Evolutionary conservation across 1,140 invertebrate genomes (phyloP).

Genomic region (Reticulitermes speratus): DNA sequence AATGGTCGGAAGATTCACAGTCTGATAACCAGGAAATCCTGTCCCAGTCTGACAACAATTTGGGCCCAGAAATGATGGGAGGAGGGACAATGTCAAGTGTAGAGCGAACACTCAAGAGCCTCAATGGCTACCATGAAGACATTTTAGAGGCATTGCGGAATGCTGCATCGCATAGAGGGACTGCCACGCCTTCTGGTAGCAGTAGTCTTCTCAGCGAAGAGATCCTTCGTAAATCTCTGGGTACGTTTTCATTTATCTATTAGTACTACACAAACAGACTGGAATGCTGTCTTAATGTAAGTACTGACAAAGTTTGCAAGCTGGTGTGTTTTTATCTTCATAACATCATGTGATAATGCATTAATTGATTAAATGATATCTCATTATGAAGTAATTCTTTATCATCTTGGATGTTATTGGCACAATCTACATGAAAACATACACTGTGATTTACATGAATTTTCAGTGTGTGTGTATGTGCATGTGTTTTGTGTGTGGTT

Average conservation of each 20-base stretch:
- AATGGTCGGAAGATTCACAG: slow-evolving; percentile 68
- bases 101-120: slow-evolving; percentile 76
- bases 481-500: too few species aligned
- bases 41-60: slow-evolving; percentile 64
- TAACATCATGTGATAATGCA: too few species aligned
- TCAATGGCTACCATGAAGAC: slow-evolving; percentile 91
- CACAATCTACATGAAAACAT: too few species aligned
- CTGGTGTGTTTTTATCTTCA: too few species aligned
- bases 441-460: too few species aligned
- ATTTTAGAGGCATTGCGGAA: slow-evolving; percentile 83
- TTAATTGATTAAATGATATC: too few species aligned
- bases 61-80: slow-evolving; percentile 42
- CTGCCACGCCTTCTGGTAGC: slow-evolving; percentile 59
- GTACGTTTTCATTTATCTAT: slow-evolving; percentile 54
- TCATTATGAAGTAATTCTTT: too few species aligned
- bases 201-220: slow-evolving; percentile 61
- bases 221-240: slow-evolving; percentile 60
- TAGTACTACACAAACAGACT: too few species aligned
- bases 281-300: too few species aligned
- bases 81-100: slow-evolving; percentile 55
- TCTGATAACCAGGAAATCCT: slow-evolving; percentile 69
- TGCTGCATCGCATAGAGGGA: slow-evolving; percentile 69
- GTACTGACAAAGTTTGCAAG: too few species aligned
- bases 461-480: too few species aligned
- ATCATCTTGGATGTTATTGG: too few species aligned